Base-by-base conservation (phyloP, 2,797 vertebrate species). In the Sebastes jordani region DNA sequence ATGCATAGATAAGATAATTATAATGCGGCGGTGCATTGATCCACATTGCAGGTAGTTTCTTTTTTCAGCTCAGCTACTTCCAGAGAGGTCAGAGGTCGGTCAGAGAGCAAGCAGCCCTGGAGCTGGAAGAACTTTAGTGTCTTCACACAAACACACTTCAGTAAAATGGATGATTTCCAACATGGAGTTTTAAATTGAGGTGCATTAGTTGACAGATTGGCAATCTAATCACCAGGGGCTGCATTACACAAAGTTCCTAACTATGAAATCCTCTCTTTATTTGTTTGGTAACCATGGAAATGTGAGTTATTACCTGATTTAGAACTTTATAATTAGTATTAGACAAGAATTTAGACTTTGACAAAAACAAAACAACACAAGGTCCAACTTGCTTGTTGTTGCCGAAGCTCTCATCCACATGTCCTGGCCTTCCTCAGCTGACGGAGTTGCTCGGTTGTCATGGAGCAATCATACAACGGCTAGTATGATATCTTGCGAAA, bases 121-220 rank as follows among this genome's bases (percentile, higher is more conserved):
- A 63, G 86, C 49, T 56, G 59, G 36, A 59, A 6, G 4, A 60
- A 61, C 63, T 84, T 82, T 22, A 73, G 49, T 36, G 84, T 74
- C 71, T 82, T 82, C 38, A 0, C 42, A 32, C 74, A 75, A 69
- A 52, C 55, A 59, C 55, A 69, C 60, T 65, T 76, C 16, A 38
- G 72, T 71, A 38, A 80, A 83, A 79, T 61, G 62, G 82, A 81
- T 74, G 78, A 76, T 89, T 86, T 88, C 82, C 82, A 86, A 27
- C 82, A 16, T 32, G 64, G 64, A 77, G 76, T 85, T 86, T 89
- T 83, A 81, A 86, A 86, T 62, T 46, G 83, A 84, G 80, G 82
- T 85, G 83, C 81, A 85, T 86, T 70, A 68, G 84, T 68, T 83
- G 84, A 90, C 91, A 91, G 88, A 90, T 91, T 87, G 86, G 72